Base-by-base conservation (phyloP, 2,113 vertebrate species). In the Plecotus auritus region DNA sequence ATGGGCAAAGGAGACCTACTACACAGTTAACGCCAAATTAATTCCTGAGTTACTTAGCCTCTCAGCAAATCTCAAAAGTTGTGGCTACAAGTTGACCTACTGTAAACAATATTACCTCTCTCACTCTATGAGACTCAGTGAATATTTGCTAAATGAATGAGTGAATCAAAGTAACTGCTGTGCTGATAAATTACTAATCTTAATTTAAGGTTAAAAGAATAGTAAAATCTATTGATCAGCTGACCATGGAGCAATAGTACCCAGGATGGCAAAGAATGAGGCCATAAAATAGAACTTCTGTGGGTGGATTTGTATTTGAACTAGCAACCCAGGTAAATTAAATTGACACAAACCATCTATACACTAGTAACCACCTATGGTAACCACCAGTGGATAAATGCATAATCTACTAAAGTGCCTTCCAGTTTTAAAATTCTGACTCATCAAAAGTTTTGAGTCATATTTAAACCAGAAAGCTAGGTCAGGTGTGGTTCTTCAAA, bases 101-200 rank as follows among this genome's bases (percentile, higher is more conserved):
- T 77, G 30, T 85, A 70, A 87, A 69, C 20, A 61, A 23, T 30
- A 78, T 30, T 40, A 35, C 40, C 22, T 56, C 26, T 56, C 22
- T 67, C 17, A 49, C 9, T 93, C 23, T 84, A 1, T 22, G 81
- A 87, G 23, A 64, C n/a, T 90, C 54, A 73, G n/a, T n/a, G n/a
- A 78, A 61, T n/a, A 89, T 59, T 61, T 94, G 18, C 49, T 80
- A 84, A 86, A 70, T 59, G 47, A 92, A 89, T 73, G 22, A 91
- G 87, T 66, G 45, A 54, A 78, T 74, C 42, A 95, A 97, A 96
- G 91, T 61, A 90, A 96, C 9, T 88, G 37, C 47, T 82, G 49
- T 22, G 49, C 40, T 97, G 16, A 17, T 78, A 92, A 92, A 92
- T 66, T 90, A 90, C 1, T 80, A 28, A 81, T 64, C 23, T 87